Evolutionary conservation across 30 jellyfish, hydroid and myxozoan species (phyloP), one percentile per base, ranked within the genome.

Genomic region (Pelagia noctiluca): DNA sequence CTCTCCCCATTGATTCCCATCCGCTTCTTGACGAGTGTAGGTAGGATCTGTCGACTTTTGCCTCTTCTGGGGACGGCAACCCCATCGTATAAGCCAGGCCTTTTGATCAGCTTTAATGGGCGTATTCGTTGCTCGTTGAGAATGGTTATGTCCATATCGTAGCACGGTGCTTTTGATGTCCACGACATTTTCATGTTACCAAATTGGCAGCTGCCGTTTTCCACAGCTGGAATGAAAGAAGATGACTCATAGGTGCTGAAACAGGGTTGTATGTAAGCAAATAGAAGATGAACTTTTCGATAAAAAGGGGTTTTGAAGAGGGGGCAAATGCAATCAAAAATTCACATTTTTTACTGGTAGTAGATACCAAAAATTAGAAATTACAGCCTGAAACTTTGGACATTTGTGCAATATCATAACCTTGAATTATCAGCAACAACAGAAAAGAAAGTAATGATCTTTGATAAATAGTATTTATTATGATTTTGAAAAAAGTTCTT

Each of bases 151-250:
- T 71, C 94, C 88, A 71, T 61, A 62, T 84, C 94, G 28, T 84
- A 71, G 18, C 26, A 13, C 3, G 94, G 88, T 35, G 88, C 80
- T 7, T 24, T 71, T 23, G 94, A 57, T 1, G 88, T 84, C 94
- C 94, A 72, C 26, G 71, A 67, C 53, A 84, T 34, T 33, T 71
- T 30, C 88, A 71, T 84, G 31, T 46, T 84, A 38, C 94, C 94
- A 46, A 57, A 71, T 38, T 72, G 35, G 65, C 88, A 67, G 16
- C 28, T 5, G 29, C 94, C 88, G 18, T 78, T 23, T 19, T 63
- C 63, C 30, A 82, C 72, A 28, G 81, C 90, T 80, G 47, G 12
- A 49, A 48, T 13, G 53, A 48, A 7, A 8, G 1, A 48, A n/a
- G 35, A 71, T n/a, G 46, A 10, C 36, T 11, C 66, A 11, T 35